A percentile compares a stretch with the other conserved stretches of the same genome.
phyloP scores from a whole-genome alignment of 2,113 vertebrate genomes.

The Mystacornis crossleyi region DNA sequence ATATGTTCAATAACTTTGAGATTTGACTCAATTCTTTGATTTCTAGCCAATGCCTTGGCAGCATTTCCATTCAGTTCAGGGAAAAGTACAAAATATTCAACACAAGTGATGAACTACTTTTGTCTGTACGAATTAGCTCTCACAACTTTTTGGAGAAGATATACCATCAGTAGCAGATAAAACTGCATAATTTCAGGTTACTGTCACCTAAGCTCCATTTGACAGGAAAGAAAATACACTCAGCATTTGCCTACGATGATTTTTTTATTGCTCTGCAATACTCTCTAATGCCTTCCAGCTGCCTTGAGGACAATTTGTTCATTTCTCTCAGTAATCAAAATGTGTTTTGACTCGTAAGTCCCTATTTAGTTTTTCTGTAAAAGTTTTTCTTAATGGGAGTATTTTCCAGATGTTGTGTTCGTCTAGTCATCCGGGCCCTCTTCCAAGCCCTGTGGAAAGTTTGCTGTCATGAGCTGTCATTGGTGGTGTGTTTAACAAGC shows the following conservation, averaged over 20 bases:
- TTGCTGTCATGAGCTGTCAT: conserved; percentile 78
- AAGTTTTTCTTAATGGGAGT: conserved; percentile 79
- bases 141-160: background rate
- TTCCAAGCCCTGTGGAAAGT: conserved; percentile 80
- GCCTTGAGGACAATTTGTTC: conserved; percentile 73
- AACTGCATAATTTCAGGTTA: background rate
- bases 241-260: background rate
- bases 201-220: conserved; percentile 15
- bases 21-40: background rate
- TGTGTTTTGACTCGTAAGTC: conserved; percentile 75
- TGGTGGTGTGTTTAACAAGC: conserved; percentile 74
- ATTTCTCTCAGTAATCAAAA: conserved; percentile 70
- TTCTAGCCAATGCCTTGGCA: background rate
- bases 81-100: background rate
- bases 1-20: background rate
- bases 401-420: conserved; percentile 81
- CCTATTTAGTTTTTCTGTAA: conserved; percentile 73
- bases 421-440: conserved; percentile 71
- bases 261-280: background rate
- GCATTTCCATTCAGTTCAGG: background rate
- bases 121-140: background rate
- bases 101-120: background rate
- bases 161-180: background rate
- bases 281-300: conserved; percentile 35
- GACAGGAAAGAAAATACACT: background rate